Evolutionary conservation across 2,888 invertebrate species (phyloP), one percentile per base, ranked within the genome.

Genomic region (Chesias legatella): DNA sequence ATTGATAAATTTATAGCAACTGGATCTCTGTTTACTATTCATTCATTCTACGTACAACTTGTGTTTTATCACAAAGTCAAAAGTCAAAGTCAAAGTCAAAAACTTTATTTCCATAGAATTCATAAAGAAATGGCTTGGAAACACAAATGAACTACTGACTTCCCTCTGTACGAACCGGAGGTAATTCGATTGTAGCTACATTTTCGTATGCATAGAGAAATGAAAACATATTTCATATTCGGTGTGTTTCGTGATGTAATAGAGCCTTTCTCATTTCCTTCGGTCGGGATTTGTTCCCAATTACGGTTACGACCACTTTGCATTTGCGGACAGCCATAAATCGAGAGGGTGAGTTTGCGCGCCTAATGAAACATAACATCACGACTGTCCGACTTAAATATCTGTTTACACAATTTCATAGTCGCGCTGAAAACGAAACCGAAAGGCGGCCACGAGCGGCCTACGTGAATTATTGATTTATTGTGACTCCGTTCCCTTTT

Each of bases 341-440:
- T 77, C 71, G 67, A 58, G 63, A 56, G 55, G 58, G 54, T 60
- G 48, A 52, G 74, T 64, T 70, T 71, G 63, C 64, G 61, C 56
- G 64, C 66, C 66, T 77, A 79, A 80, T 78, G 72, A 73, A 78
- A 79, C 69, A 67, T 63, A 65, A 67, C 68, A 71, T 77, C 70
- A 73, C 69, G 66, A 71, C 63, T 67, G 65, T 63, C 56, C 51
- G 64, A 62, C 61, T 65, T 65, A 17, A 17, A 62, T 67, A 60
- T 60, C 56, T 68, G 63, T 63, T 64, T 61, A 61, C 55, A 60
- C 55, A 62, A 64, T 60, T 63, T 53, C 48, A 54, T 53, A 51
- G 63, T 60, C 52, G 43, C 34, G 48, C 43, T 45, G 42, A 45
- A 51, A 54, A 54, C 48, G 52, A 51, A 54, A 52, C 43, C 37